A percentile compares a stretch with the other conserved stretches of the same genome.
These are phyloP conservation scores for Drosophila melanosoma DNA, from an alignment of 2,888 invertebrate genomes.

Conservation along the genomic window DNA sequence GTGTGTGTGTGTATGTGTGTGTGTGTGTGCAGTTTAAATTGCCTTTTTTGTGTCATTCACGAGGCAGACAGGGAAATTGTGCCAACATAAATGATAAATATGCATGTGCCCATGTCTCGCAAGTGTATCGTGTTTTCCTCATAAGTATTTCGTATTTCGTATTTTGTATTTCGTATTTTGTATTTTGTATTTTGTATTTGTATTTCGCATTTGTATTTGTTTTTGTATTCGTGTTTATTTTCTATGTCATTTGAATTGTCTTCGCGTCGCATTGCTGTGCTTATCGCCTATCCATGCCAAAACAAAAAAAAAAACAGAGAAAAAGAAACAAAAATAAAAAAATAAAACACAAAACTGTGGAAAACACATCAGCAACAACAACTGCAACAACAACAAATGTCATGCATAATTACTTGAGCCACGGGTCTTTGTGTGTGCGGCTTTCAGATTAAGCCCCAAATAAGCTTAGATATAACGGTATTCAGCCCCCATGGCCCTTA, in stretches of 20 bases:
- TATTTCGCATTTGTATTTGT: background rate
- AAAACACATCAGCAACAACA: background rate
- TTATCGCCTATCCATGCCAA: conserved; percentile 48
- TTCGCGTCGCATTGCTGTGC: conserved; percentile 49
- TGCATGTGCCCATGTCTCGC: conserved; percentile 51
- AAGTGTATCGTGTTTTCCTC: conserved; percentile 42
- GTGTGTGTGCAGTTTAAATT: conserved; percentile 55
- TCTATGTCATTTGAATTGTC: conserved; percentile 62
- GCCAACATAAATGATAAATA: conserved; percentile 71
- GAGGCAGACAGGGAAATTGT: conserved; percentile 53
- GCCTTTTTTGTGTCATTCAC: conserved; percentile 66
- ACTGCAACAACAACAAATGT: conserved; percentile 39
- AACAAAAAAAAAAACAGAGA: conserved; percentile 3
- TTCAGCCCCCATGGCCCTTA: conserved; percentile 49
- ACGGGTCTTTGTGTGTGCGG: conserved; percentile 42
- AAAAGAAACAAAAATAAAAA: background rate
- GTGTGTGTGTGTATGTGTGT: background rate
- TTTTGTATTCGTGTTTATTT: conserved; percentile 32
- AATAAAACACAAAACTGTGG: background rate
- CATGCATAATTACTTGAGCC: conserved; percentile 73
- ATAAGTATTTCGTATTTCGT: conserved; percentile 23
- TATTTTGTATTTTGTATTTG: conserved; percentile 38
- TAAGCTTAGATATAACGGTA: conserved; percentile 45
- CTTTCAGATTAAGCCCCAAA: conserved; percentile 58
- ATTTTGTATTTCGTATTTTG: conserved; percentile 23